Base-by-base conservation (phyloP, 1,140 invertebrate species). In the Papilio helenus region DNA sequence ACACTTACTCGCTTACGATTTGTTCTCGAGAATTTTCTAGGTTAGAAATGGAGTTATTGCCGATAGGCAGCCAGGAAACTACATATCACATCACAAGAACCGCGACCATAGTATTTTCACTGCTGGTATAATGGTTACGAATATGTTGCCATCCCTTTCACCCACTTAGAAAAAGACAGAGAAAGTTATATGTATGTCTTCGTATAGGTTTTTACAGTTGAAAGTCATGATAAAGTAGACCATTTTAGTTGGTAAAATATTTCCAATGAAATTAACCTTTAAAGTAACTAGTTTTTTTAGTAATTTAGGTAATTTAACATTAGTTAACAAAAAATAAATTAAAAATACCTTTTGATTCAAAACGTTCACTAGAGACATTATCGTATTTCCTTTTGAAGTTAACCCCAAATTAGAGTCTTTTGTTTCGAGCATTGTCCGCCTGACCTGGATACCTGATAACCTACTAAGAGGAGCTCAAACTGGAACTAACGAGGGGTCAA, bases 401-500 rank as follows among this genome's bases (percentile, higher is more conserved):
- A 74, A 49, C 20, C 44, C 72, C 20, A 51, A 74, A 46, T 23
- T 72, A 44, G 4, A 39, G 29, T 74, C 3, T 44, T 16, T 74
- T 74, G 72, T 74, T 51, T 74, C 23, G 72, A 20, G 42, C 72
- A 26, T 49, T 49, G 72, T 16, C n/a, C 72, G 72, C 72, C 23
- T 74, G 72, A 74, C 72, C 72, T 49, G 72, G 39, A 74, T 74
- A 74, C 72, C 72, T 74, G 72, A 44, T 74, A 74, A 74, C 72
- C 72, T 49, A 74, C 42, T 46, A 74, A 74, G 12, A 74, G 72
- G 23, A 74, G 20, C 44, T 74, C 42, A 49, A 74, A 74, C 72
- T 74, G 44, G 72, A 74, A 26, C 72, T 74, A 74, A 74, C 72
- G 20, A 26, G 42, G 39, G 39, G 39, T 46, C 44, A 74, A 23